These are phyloP conservation scores for Myotis vivesi DNA, from an alignment of 2,797 vertebrate species.

Conservation along the genomic window DNA sequence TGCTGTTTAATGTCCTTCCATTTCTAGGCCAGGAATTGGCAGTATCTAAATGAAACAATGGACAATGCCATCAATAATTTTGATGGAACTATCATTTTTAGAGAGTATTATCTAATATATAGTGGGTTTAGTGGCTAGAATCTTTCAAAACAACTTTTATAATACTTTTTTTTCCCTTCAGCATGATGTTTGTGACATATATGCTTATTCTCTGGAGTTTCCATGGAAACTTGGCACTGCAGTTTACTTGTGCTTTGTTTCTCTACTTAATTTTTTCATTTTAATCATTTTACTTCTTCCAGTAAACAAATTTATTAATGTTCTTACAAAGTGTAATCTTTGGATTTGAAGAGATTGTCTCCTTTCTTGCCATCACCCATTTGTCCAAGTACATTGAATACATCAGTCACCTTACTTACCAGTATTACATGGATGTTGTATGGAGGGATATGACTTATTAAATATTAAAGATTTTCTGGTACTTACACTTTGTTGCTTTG, in stretches of 20 bases:
- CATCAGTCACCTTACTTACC: neutral
- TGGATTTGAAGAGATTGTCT: neutral
- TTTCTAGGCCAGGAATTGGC: neutral
- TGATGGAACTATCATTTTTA: neutral
- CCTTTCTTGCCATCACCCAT: neutral
- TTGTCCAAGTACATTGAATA: neutral
- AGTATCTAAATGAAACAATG: neutral
- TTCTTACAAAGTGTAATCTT: neutral
- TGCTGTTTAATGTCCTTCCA: neutral
- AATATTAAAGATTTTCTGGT: neutral
- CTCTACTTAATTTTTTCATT: neutral
- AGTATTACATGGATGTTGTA: no score
- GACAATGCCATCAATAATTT: neutral
- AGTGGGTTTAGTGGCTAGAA: neutral
- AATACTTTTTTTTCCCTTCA: neutral
- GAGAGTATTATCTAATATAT: neutral
- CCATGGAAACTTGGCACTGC: conserved; percentile 26
- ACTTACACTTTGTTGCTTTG: neutral
- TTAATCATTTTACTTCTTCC: neutral
- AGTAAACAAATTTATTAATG: neutral
- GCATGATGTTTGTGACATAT: neutral
- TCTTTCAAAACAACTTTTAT: conserved; percentile 27
- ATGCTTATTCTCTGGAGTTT: conserved; percentile 26
- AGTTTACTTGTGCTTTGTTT: conserved; percentile 42
- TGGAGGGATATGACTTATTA: neutral